These are phyloP conservation scores for Riparia riparia DNA, from an alignment of 2,113 vertebrate genomes.

Conservation along the genomic window DNA sequence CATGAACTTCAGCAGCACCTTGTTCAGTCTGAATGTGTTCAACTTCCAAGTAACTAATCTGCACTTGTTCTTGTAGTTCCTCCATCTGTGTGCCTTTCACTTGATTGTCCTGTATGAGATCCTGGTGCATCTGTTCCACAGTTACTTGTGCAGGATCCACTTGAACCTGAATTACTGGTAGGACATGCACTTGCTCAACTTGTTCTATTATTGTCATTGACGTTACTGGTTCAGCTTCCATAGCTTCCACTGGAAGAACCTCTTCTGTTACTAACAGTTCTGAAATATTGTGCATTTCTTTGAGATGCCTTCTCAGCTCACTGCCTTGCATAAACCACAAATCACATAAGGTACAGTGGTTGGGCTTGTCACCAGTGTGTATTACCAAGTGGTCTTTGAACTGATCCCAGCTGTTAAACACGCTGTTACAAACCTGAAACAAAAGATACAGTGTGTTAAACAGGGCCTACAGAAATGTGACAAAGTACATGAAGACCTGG, in stretches of 20 bases:
- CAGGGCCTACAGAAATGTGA: not conserved
- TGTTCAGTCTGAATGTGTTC: slow-evolving; percentile 85
- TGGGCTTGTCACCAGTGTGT: slow-evolving; percentile 96
- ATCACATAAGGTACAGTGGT: slow-evolving; percentile 96
- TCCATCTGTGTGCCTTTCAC: slow-evolving; percentile 76
- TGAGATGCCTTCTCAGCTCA: slow-evolving; percentile 89
- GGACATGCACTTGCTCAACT: slow-evolving; percentile 88
- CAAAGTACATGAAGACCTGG: not conserved
- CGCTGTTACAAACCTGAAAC: slow-evolving; percentile 93
- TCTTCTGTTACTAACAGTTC: slow-evolving; percentile 81
- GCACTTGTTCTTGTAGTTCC: slow-evolving; percentile 82
- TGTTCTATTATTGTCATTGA: slow-evolving; percentile 87
- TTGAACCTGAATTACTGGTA: slow-evolving; percentile 89
- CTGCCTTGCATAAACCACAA: slow-evolving; percentile 95
- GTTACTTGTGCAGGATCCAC: slow-evolving; percentile 85
- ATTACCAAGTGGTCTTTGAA: slow-evolving; percentile 97
- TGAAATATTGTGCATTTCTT: slow-evolving; percentile 84
- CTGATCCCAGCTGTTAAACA: slow-evolving; percentile 98
- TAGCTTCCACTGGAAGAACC: slow-evolving; percentile 80
- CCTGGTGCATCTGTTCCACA: slow-evolving; percentile 84
- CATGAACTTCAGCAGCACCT: slow-evolving; percentile 82
- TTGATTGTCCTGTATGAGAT: slow-evolving; percentile 83
- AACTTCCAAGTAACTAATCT: slow-evolving; percentile 84
- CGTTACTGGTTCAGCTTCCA: slow-evolving; percentile 77
- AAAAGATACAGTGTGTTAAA: slow-evolving; percentile 36